phyloP scores from a whole-genome alignment of 2,888 invertebrate species.

The Diarsia rubi region DNA sequence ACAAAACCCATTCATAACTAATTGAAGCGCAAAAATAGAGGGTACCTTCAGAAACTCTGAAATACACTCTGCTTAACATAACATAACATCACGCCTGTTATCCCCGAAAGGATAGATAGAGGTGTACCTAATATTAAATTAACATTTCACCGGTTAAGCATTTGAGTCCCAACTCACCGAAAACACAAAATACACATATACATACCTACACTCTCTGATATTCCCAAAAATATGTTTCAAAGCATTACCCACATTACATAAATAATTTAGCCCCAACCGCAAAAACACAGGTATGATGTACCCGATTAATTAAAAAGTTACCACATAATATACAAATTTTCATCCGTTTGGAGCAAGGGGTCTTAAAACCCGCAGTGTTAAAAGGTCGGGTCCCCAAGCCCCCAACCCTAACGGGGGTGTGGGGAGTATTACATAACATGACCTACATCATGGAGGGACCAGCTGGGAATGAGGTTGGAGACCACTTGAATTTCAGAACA shows the following conservation, averaged over 20 bases:
- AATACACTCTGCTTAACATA: neutral
- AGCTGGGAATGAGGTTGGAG: constrained; percentile 23
- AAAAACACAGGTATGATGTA: neutral
- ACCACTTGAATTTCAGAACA: constrained; percentile 3
- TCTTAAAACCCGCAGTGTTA: constrained; percentile 43
- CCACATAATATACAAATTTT: constrained; percentile 8
- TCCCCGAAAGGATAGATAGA: no score
- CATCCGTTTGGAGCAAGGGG: neutral
- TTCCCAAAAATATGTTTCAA: neutral
- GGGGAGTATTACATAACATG: constrained; percentile 64
- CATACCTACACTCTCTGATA: neutral
- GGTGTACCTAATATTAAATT: no score
- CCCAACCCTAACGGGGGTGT: constrained; percentile 20
- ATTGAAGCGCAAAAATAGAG: neutral
- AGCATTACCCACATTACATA: constrained; percentile 1
- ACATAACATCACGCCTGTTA: no score
- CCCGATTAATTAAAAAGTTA: constrained; percentile 21
- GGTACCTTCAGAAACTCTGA: neutral
- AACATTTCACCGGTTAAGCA: no score
- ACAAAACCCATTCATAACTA: neutral
- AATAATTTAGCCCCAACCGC: constrained; percentile 8
- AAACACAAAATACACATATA: no score
- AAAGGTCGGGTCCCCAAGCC: constrained; percentile 52
- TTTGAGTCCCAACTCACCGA: no score
- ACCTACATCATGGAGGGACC: constrained; percentile 64